Evolutionary conservation across 2,888 invertebrate species (phyloP).

Genomic region (Neoaliturus tenellus): DNA sequence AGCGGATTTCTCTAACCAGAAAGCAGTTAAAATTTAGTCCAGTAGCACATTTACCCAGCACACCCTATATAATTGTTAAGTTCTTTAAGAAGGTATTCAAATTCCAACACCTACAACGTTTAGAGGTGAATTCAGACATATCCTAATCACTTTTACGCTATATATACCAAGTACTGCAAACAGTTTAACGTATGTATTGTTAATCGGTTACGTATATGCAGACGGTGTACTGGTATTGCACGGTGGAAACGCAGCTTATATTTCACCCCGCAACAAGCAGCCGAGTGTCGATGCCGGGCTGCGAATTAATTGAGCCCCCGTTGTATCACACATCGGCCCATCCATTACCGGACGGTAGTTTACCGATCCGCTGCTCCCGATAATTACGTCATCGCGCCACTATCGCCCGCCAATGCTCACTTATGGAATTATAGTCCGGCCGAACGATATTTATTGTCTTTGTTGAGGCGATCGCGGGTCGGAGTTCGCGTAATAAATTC

Average conservation of each 20-base stretch:
- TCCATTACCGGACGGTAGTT: constrained; percentile 55
- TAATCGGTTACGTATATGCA: no score
- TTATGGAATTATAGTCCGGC: constrained; percentile 57
- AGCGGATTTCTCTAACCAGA: no score
- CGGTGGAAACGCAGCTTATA: background rate
- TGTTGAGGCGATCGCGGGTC: constrained; percentile 52
- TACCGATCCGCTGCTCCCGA: constrained; percentile 46
- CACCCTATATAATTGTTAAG: no score
- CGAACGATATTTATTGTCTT: constrained; percentile 57
- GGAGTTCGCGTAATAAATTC: constrained; percentile 55
- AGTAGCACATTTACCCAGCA: no score
- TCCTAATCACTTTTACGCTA: no score
- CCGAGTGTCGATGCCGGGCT: constrained; percentile 1
- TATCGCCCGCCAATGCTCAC: constrained; percentile 52
- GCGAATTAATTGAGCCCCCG: constrained; percentile 39
- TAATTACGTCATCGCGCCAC: constrained; percentile 54
- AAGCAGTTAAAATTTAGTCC: no score
- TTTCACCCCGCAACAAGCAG: background rate
- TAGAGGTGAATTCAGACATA: no score
- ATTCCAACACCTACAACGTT: no score
- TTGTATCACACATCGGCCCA: constrained; percentile 36
- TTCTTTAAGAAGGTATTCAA: no score
- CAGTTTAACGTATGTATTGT: no score
- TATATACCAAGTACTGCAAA: no score
- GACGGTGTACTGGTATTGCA: no score